A percentile compares a stretch with the other conserved stretches of the same genome.
Conservation (phyloP, 2,113 vertebrate genomes). For the Alethe diademata region DNA sequence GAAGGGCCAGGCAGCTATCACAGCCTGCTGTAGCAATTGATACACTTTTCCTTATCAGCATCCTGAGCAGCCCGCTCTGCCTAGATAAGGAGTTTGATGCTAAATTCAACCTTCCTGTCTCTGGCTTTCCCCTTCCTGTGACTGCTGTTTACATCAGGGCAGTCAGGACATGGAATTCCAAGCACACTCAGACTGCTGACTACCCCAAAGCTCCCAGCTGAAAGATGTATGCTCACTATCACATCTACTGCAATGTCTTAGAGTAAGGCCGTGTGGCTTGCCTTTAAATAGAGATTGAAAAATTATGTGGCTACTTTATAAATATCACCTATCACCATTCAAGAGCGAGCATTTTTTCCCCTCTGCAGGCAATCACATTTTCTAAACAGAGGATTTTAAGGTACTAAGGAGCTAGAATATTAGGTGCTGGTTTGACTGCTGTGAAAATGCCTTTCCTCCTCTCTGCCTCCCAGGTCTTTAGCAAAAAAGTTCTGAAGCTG, state of each 20-base stretch:
- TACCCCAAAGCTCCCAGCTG: background rate
- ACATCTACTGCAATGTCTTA: background rate
- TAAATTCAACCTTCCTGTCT: constrained; percentile 61
- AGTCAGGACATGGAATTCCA: background rate
- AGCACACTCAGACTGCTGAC: background rate
- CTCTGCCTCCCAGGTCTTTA: background rate
- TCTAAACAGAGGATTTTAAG: background rate
- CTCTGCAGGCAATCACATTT: background rate
- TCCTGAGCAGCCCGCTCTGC: constrained; percentile 22
- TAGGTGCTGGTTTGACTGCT: background rate
- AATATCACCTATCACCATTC: background rate
- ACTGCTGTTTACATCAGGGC: background rate
- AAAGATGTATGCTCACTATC: background rate
- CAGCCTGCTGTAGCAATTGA: background rate
- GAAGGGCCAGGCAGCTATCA: background rate
- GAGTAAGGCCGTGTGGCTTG: background rate
- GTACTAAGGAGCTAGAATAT: background rate
- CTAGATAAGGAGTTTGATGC: constrained; percentile 34
- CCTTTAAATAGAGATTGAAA: background rate
- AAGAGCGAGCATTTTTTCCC: background rate
- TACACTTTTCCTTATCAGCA: background rate
- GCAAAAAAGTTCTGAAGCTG: background rate
- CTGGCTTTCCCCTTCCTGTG: constrained; percentile 38
- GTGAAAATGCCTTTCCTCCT: background rate
- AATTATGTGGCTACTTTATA: background rate